These are phyloP conservation scores for Branchipolynoe longqiensis DNA, from an alignment of 2,888 invertebrate genomes.

Conservation along the genomic window DNA sequence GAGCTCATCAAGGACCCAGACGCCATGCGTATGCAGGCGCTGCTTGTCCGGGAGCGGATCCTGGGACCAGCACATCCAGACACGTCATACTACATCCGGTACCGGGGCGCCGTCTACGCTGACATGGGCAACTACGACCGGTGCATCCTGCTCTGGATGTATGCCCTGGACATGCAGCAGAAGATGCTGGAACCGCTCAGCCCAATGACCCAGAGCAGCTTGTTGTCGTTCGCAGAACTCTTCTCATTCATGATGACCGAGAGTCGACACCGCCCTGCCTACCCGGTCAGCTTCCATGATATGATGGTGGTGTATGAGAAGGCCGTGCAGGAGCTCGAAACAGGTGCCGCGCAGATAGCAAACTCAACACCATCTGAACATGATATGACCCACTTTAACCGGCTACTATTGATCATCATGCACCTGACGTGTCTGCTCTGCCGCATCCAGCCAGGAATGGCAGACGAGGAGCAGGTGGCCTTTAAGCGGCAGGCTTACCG, in stretches of 20 bases:
- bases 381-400: constrained; percentile 90
- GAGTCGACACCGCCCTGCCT: constrained; percentile 84
- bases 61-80: constrained; percentile 96
- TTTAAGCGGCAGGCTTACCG: constrained; percentile 89
- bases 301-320: constrained; percentile 91
- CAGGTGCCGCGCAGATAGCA: constrained; percentile 81
- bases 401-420: constrained; percentile 92
- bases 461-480: constrained; percentile 79
- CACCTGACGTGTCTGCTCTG: constrained; percentile 84
- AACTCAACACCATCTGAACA: constrained; percentile 79
- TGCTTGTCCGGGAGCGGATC: constrained; percentile 95
- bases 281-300: constrained; percentile 90
- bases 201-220: constrained; percentile 96
- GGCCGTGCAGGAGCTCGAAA: constrained; percentile 85
- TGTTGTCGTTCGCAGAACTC: constrained; percentile 96
- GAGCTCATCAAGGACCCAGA: constrained; percentile 95
- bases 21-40: constrained; percentile 94
- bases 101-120: constrained; percentile 95
- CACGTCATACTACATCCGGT: constrained; percentile 97
- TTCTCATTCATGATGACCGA: constrained; percentile 93
- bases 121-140: constrained; percentile 92
- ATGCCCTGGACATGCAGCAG: constrained; percentile 97
- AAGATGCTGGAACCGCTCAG: constrained; percentile 94
- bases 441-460: constrained; percentile 79
- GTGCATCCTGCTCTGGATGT: constrained; percentile 97